Evolutionary conservation across 2,797 vertebrate species (phyloP), one percentile per base, ranked within the genome.

Genomic region (Falco columbarius): DNA sequence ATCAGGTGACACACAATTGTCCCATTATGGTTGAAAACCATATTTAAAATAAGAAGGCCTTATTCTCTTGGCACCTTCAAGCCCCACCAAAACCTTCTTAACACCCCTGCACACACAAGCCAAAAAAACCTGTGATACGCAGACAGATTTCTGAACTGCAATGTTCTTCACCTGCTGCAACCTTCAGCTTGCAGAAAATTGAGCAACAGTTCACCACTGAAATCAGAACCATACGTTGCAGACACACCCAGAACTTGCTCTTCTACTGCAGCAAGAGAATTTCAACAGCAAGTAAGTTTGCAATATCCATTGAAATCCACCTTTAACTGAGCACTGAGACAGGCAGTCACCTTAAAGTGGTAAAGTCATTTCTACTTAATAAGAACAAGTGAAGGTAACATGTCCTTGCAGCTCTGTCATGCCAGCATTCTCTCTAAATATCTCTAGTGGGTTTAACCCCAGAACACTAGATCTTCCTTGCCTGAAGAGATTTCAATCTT

Each of bases 181-280:
- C 42, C 42, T 16, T 42, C 42, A 42, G 42, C 42, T 42, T 42
- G 42, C 42, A 42, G 42, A 42, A 42, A 79, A 89, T 4, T 73
- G 46, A 80, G 55, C 46, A 80, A 51, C 38, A 81, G 76, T 82
- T 91, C 55, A 67, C 47, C 49, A 11, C 30, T 76, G 81, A 87
- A 91, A 97, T 93, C 74, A 85, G 36, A 80, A 44, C 29, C n/a
- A 44, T 12, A 66, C 29, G 46, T 16, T 67, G n/a, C 86, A 87
- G 67, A 55, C 93, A 93, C 95, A 85, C 92, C 81, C 83, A 30
- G 26, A 76, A 88, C 86, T 87, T 44, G 92, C 49, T 96, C 67
- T 87, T 63, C 95, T 63, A 63, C 67, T 34, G 29, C 23, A 87
- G 22, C 1, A 3, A 62, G 14, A 58, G 38, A 79, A 89, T 90